phyloP scores from a whole-genome alignment of 2,113 vertebrate genomes.

The Myrmophylax atrothorax region DNA sequence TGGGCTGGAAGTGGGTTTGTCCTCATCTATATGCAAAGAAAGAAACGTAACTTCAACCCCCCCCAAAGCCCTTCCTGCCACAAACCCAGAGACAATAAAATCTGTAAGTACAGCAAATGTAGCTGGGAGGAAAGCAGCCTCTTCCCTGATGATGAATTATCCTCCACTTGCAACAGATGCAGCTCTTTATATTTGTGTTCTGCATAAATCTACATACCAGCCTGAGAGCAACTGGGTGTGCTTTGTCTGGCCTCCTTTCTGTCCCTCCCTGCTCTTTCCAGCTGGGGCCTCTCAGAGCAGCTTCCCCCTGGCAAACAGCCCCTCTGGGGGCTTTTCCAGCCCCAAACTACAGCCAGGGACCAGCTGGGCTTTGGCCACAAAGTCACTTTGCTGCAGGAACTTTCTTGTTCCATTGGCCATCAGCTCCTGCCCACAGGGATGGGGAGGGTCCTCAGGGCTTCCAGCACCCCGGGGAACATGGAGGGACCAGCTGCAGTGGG shows the following conservation, averaged over 20 bases:
- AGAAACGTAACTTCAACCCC: not conserved
- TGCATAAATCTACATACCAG: constrained; percentile 68
- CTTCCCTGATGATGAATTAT: constrained; percentile 53
- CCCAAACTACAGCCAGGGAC: not conserved
- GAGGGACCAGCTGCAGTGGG: not conserved
- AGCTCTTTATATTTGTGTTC: constrained; percentile 47
- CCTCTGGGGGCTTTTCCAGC: not conserved
- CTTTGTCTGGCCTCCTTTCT: constrained; percentile 27
- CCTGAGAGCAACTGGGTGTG: not conserved
- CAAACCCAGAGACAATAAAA: constrained; percentile 3
- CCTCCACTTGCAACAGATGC: constrained; percentile 54
- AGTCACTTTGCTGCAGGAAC: not conserved
- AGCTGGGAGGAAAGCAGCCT: not conserved
- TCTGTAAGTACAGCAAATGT: not conserved
- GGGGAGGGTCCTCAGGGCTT: not conserved
- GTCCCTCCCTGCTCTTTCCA: not conserved
- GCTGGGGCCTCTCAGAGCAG: not conserved
- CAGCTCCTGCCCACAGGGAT: fast-evolving
- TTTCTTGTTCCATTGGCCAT: no score
- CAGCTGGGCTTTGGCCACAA: fast-evolving
- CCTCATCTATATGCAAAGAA: not conserved
- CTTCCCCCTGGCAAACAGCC: not conserved
- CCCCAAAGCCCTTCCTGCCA: not conserved
- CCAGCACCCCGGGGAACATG: fast-evolving
- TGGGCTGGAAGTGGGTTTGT: not conserved